Conservation (phyloP, 2,888 invertebrate species). For the Mimachlamys varia region DNA sequence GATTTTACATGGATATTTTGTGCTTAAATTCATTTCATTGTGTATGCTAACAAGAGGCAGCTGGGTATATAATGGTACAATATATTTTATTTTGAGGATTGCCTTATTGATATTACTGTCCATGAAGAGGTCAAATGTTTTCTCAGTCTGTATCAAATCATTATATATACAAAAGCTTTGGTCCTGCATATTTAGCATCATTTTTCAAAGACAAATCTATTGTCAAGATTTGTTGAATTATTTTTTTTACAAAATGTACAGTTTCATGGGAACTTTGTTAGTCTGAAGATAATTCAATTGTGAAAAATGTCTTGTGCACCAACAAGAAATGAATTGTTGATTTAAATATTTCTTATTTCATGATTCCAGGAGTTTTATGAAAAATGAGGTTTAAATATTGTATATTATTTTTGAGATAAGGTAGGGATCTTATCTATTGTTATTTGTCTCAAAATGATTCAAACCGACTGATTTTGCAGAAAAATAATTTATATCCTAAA, state of each 20-base stretch:
- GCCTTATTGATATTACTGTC: not conserved
- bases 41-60: not conserved
- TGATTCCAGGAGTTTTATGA: too few relatives aligned
- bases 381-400: too few relatives aligned
- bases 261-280: constrained; percentile 18
- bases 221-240: not conserved
- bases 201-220: not conserved
- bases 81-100: not conserved
- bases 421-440: too few relatives aligned
- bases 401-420: too few relatives aligned
- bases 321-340: too few relatives aligned
- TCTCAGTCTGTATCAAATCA: not conserved
- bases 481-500: too few relatives aligned
- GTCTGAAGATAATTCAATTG: too few relatives aligned
- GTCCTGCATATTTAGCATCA: not conserved
- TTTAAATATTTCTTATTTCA: too few relatives aligned
- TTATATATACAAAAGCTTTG: not conserved
- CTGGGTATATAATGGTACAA: not conserved
- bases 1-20: not conserved
- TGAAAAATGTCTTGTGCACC: too few relatives aligned
- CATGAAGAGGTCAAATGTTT: not conserved
- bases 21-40: not conserved
- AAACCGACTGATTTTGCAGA: too few relatives aligned
- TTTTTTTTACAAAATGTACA: too few relatives aligned
- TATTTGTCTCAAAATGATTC: too few relatives aligned